Percentiles rank a stretch among this genome's conserved stretches.
Conservation (phyloP, 2,888 invertebrate species). For the Xanthorhoe spadicearia region DNA sequence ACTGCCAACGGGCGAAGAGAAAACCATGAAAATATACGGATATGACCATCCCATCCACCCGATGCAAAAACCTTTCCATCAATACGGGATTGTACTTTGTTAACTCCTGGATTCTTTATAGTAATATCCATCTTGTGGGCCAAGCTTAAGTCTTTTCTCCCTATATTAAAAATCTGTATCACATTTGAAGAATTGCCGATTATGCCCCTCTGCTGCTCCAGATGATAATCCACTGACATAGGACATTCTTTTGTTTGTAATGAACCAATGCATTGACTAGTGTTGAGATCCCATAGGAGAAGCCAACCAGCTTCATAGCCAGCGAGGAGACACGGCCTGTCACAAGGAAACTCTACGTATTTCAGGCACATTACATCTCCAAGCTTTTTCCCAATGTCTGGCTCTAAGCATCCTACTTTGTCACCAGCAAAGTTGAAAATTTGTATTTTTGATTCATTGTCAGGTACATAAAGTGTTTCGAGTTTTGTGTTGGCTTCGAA, state of each 20-base stretch:
- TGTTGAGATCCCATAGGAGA: conserved; percentile 88
- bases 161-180: conserved; percentile 86
- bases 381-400: conserved; percentile 70
- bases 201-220: conserved; percentile 86
- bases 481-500: conserved; percentile 86
- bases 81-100: conserved; percentile 86
- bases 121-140: conserved; percentile 85
- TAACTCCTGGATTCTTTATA: conserved; percentile 90
- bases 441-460: conserved; percentile 82
- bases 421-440: conserved; percentile 81
- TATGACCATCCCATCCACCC: conserved; percentile 91
- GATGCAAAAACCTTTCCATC: conserved; percentile 90
- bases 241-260: conserved; percentile 87
- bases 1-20: conserved; percentile 89
- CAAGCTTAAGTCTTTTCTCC: conserved; percentile 81
- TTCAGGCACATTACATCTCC: conserved; percentile 88
- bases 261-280: conserved; percentile 83
- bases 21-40: conserved; percentile 92
- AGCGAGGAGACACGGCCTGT: conserved; percentile 85
- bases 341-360: conserved; percentile 76
- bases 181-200: conserved; percentile 87
- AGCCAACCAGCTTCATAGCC: conserved; percentile 91
- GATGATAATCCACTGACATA: conserved; percentile 89
- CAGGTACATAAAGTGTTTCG: conserved; percentile 87
- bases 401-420: conserved; percentile 69